Base-by-base conservation (phyloP, 2,888 invertebrate genomes). In the Tiliacea aurago region DNA sequence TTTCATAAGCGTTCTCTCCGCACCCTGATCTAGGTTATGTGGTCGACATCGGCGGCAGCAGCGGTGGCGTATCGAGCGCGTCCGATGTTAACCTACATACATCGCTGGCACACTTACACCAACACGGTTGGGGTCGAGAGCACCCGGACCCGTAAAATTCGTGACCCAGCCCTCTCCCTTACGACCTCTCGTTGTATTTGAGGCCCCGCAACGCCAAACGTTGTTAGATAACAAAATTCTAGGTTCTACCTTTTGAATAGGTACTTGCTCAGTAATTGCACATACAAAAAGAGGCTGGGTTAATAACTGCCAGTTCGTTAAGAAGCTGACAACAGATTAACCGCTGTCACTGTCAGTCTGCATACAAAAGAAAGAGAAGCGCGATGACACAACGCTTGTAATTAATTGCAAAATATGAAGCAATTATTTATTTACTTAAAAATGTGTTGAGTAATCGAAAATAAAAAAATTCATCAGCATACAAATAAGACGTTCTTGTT, bases 11-110 rank as follows among this genome's bases (percentile, higher is more conserved):
- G 94, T 95, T 95, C 95, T 96, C 96, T 95, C 95, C 92, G 93
- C 93, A 94, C 95, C 95, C 95, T 96, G 96, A 96, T 95, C 95
- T 96, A 95, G 96, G 96, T 96, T 96, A 96, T 94, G 95, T 95
- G 95, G 95, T 93, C 96, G 95, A 92, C 95, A 93, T 92, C 94
- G 93, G 91, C 92, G 90, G 92, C 92, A 90, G 91, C 93, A 91
- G 92, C 89, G 91, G 92, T 90, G 90, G 94, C 93, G 95, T 96
- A 96, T 96, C 94, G 96, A 96, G 95, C 96, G 95, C 95, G 95
- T 93, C 95, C 94, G 95, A 95, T 94, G 95, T 95, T 94, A 95
- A 95, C 94, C 95, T 94, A 95, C 95, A 94, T 94, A 94, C 93
- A 93, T 93, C 93, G 89, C 91, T 89, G 94, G 93, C 93, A 94